Conservation (phyloP, 1,140 invertebrate species). For the Drosophila auraria region DNA sequence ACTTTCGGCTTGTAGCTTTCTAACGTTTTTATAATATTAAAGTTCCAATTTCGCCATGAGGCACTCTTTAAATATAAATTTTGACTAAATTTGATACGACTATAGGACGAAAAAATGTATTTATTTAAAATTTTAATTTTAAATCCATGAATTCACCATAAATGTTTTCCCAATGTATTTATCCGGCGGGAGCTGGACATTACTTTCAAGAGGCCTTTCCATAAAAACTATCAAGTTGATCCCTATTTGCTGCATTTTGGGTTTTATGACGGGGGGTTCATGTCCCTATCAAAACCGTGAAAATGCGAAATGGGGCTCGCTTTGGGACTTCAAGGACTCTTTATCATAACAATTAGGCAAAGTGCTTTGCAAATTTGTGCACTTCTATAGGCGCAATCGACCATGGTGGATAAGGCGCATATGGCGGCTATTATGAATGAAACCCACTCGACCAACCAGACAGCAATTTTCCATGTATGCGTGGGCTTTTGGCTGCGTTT, state of each 20-base stretch:
- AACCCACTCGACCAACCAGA: slow-evolving; percentile 12
- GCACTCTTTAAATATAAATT: too few relatives aligned
- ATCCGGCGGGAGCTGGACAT: not conserved
- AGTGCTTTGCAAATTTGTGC: slow-evolving; percentile 62
- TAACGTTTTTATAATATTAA: not conserved
- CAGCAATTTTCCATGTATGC: too few relatives aligned
- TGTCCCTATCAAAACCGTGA: not conserved
- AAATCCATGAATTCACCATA: too few relatives aligned
- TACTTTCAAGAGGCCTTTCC: too few relatives aligned
- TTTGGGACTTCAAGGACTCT: slow-evolving; percentile 28
- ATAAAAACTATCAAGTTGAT: slow-evolving; percentile 13
- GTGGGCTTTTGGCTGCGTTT: slow-evolving; percentile 19
- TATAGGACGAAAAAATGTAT: too few relatives aligned
- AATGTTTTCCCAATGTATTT: not conserved
- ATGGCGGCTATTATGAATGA: slow-evolving; percentile 39
- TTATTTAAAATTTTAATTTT: too few relatives aligned
- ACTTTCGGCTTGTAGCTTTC: too few relatives aligned
- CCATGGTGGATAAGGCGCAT: slow-evolving; percentile 39
- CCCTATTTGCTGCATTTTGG: not conserved
- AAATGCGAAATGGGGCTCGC: not conserved
- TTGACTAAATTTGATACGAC: too few relatives aligned
- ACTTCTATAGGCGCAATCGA: slow-evolving; percentile 44
- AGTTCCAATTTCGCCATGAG: not conserved
- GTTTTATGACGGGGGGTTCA: not conserved
- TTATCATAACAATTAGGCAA: slow-evolving; percentile 63